phyloP scores from a whole-genome alignment of 2,113 vertebrate genomes.

The Lepidothrix coronata region DNA sequence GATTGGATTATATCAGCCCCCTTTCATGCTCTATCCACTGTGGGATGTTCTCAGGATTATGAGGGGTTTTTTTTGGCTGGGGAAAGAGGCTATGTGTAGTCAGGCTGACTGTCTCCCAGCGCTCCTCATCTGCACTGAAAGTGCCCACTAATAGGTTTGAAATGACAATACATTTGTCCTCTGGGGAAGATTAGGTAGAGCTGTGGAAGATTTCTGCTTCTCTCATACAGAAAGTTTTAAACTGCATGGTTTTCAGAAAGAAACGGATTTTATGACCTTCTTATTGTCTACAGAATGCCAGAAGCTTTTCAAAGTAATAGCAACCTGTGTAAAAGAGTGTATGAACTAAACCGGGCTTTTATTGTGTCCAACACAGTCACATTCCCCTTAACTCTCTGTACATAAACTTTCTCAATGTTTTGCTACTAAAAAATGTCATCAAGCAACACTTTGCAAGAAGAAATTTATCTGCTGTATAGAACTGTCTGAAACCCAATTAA shows the following conservation, averaged over 20 bases:
- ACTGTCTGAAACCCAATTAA: conserved; percentile 17
- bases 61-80: neutral
- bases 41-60: neutral
- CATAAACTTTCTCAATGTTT: conserved; percentile 32
- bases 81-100: neutral
- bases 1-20: neutral
- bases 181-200: neutral
- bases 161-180: neutral
- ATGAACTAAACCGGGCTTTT: conserved; percentile 68
- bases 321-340: conserved; percentile 64
- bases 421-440: neutral
- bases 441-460: neutral
- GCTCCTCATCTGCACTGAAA: neutral
- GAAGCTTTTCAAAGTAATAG: conserved; percentile 72
- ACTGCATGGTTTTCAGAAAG: conserved; percentile 55
- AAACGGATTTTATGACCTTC: conserved; percentile 63
- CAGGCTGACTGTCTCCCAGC: neutral
- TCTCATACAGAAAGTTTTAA: conserved; percentile 14
- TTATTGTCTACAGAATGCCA: conserved; percentile 71
- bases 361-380: conserved; percentile 37
- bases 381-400: neutral
- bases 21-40: neutral
- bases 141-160: neutral
- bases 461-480: conserved; percentile 47
- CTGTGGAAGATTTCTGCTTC: neutral